A percentile compares a stretch with the other conserved stretches of the same genome.
Conservation (phyloP, 2,888 invertebrate genomes). For the Hydraecia micacea region DNA sequence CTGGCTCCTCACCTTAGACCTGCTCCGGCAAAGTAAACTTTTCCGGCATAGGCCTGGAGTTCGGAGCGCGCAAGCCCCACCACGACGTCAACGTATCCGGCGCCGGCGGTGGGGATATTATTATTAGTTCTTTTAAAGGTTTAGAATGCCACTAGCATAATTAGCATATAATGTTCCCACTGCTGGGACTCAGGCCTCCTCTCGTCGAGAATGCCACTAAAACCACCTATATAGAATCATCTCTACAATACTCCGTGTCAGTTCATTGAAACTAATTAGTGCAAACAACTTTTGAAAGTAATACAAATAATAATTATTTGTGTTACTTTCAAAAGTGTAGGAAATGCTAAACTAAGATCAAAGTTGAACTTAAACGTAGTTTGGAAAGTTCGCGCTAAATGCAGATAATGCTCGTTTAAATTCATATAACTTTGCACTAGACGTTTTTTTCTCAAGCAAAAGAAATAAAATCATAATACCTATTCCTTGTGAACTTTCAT, state of each 20-base stretch:
- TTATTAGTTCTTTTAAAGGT: no score
- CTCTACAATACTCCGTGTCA: background rate
- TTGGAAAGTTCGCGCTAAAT: constrained; percentile 32
- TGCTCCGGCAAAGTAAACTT: no score
- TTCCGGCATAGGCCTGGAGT: no score
- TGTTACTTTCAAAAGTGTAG: no score
- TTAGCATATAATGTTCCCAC: no score
- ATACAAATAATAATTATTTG: constrained; percentile 32
- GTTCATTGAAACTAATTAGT: constrained; percentile 22
- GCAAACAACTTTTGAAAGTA: constrained; percentile 3
- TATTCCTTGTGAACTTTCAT: background rate
- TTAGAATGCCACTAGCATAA: no score
- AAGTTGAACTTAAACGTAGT: constrained; percentile 24
- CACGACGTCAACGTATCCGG: no score
- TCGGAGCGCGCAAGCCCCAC: no score
- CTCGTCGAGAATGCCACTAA: background rate
- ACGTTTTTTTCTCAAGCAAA: constrained; percentile 20
- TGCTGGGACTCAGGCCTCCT: no score
- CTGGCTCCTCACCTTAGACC: no score
- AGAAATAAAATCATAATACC: background rate
- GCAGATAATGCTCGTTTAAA: constrained; percentile 55
- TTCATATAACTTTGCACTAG: constrained; percentile 50
- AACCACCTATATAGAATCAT: background rate
- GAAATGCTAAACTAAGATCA: constrained; percentile 26
- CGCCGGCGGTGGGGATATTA: no score